Conservation (phyloP, 1,140 invertebrate genomes). For the Solenopsis invicta region DNA sequence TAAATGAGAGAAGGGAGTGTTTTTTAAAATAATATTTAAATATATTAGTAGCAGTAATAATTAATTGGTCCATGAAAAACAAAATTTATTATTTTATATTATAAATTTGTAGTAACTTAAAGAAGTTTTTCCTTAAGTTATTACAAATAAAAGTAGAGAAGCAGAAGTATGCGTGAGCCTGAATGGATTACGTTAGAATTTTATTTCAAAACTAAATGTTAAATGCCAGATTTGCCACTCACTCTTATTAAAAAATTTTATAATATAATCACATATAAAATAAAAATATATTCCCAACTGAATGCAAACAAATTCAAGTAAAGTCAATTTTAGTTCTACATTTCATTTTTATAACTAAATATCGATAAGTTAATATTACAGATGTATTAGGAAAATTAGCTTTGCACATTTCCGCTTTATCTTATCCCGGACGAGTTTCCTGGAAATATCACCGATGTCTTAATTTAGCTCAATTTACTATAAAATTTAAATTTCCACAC, state of each 20-base stretch:
- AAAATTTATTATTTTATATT: not conserved
- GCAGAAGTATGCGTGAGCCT: not conserved
- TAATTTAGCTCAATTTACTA: not conserved
- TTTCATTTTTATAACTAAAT: slow-evolving; percentile 15
- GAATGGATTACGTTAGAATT: not conserved
- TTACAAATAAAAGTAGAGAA: no score
- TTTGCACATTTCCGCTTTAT: not conserved
- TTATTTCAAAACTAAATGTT: not conserved
- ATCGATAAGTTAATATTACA: not conserved
- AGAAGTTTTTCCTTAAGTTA: not conserved
- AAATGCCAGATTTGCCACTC: not conserved
- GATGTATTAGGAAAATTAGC: not conserved
- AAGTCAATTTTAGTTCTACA: not conserved
- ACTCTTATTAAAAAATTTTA: not conserved
- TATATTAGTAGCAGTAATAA: not conserved
- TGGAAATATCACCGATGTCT: not conserved
- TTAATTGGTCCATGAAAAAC: not conserved
- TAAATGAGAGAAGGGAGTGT: not conserved
- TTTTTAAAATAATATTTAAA: not conserved
- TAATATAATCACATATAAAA: not conserved
- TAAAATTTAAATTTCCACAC: not conserved
- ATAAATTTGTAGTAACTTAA: not conserved
- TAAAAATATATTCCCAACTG: not conserved
- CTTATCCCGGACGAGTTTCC: not conserved
- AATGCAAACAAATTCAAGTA: not conserved